These are phyloP conservation scores for Scarus forsteni DNA, from an alignment of 2,797 vertebrate species.

Conservation along the genomic window DNA sequence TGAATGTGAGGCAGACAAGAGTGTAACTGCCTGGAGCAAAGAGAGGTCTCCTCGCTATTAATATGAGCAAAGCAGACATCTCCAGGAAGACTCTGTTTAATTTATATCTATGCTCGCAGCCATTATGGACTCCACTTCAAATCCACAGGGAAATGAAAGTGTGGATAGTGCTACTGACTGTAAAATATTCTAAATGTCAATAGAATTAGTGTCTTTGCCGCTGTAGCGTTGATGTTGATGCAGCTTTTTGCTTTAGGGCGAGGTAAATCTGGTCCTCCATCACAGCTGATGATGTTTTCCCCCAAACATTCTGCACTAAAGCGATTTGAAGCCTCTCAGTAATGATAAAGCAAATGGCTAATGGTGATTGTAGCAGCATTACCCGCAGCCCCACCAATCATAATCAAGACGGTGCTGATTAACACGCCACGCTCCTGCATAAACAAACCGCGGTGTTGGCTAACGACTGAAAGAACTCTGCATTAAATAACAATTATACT, in stretches of 20 bases:
- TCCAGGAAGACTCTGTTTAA: slow-evolving; percentile 61
- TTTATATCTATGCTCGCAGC: slow-evolving; percentile 60
- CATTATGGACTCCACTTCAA: slow-evolving; percentile 53
- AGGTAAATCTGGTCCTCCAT: slow-evolving; percentile 57
- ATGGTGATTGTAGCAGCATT: slow-evolving; percentile 62
- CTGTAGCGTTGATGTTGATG: slow-evolving; percentile 17
- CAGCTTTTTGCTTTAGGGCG: slow-evolving; percentile 35
- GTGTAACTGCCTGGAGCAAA: slow-evolving; percentile 57
- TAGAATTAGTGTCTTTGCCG: slow-evolving; percentile 45
- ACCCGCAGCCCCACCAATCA: slow-evolving; percentile 70
- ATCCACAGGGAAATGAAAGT: slow-evolving; percentile 57
- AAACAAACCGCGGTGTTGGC: slow-evolving; percentile 66
- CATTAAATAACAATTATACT: slow-evolving; percentile 70
- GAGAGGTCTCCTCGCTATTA: slow-evolving; percentile 57
- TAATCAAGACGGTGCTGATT: slow-evolving; percentile 78
- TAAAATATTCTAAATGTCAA: slow-evolving; percentile 45
- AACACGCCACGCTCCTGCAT: slow-evolving; percentile 63
- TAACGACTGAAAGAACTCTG: slow-evolving; percentile 52
- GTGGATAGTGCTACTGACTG: slow-evolving; percentile 25
- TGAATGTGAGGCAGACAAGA: slow-evolving; percentile 55
- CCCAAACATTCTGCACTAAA: slow-evolving; percentile 47
- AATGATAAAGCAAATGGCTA: slow-evolving; percentile 70
- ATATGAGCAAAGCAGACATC: slow-evolving; percentile 60
- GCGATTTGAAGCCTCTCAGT: slow-evolving; percentile 58
- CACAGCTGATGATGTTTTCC: slow-evolving; percentile 64